Evolutionary conservation across 2,113 vertebrate genomes (phyloP).

Genomic region (Protobothrops flavoviridis): DNA sequence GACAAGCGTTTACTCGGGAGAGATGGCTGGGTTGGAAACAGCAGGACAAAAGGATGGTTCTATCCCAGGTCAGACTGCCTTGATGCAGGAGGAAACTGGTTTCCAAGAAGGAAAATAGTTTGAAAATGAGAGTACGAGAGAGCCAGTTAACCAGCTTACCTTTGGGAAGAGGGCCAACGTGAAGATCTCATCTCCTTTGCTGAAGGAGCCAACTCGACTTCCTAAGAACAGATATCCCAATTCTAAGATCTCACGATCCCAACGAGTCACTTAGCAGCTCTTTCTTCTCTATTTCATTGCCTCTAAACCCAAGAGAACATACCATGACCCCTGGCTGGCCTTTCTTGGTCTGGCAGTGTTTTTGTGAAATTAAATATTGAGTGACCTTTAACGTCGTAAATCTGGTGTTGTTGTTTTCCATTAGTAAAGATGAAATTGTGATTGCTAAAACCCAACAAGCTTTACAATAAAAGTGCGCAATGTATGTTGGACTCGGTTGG

Average conservation of each 20-base stretch:
- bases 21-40: background rate
- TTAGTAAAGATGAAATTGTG: background rate
- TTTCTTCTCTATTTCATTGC: background rate
- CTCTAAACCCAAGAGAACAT: background rate
- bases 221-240: background rate
- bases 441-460: background rate
- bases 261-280: background rate
- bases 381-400: background rate
- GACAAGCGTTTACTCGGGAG: background rate
- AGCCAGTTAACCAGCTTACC: background rate
- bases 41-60: background rate
- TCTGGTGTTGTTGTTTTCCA: background rate
- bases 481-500: background rate
- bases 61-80: rapidly evolving
- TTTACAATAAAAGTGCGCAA: background rate
- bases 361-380: background rate
- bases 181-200: background rate
- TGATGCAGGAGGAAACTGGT: background rate
- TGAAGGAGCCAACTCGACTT: background rate
- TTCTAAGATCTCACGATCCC: background rate
- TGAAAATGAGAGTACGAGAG: background rate
- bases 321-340: background rate
- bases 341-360: background rate
- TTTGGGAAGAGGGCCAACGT: background rate
- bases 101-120: background rate